Percentiles rank a stretch among this genome's conserved stretches.
Conservation (phyloP, 2,113 vertebrate species). For the Scartelaos histophorus region DNA sequence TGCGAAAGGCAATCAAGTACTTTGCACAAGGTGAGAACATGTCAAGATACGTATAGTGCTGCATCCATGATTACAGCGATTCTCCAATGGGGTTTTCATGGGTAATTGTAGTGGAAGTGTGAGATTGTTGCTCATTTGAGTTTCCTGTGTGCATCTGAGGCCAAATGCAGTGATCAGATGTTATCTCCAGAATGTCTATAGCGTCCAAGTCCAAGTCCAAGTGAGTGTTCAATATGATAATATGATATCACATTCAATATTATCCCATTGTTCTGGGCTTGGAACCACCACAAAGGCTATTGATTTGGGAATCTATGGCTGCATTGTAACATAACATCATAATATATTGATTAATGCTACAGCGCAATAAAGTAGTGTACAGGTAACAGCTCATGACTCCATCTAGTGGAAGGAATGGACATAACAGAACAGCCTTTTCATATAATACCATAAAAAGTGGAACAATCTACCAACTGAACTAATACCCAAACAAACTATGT, state of each 20-base stretch:
- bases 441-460: no score
- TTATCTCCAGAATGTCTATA: neutral
- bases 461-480: no score
- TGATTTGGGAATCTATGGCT: neutral
- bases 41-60: neutral
- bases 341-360: neutral
- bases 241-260: neutral
- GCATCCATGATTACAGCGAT: neutral
- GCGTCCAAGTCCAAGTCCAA: neutral
- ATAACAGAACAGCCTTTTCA: neutral
- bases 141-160: conserved; percentile 15
- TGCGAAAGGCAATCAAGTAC: conserved; percentile 7
- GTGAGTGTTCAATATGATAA: neutral
- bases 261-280: neutral
- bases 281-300: neutral
- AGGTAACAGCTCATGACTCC: neutral
- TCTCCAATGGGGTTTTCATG: neutral
- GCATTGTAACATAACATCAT: neutral
- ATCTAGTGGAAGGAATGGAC: neutral
- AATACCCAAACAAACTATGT: no score
- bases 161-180: conserved; percentile 13
- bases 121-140: conserved; percentile 13
- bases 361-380: neutral
- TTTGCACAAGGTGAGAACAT: conserved; percentile 16
- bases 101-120: conserved; percentile 1